Base-by-base conservation (phyloP, 2,113 vertebrate genomes). In the Carlito syrichta region DNA sequence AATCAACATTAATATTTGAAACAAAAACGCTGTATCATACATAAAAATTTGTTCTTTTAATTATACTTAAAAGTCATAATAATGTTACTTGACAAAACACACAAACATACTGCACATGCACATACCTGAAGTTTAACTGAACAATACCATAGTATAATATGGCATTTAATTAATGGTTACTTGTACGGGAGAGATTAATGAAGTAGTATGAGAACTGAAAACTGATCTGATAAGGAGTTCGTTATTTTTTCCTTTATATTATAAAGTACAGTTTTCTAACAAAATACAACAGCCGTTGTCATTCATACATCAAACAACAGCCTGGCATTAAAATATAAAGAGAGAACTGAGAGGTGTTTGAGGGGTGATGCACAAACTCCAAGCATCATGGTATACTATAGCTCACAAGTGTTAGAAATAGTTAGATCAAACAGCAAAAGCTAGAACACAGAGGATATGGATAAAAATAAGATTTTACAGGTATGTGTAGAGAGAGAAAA, bases 271-370 rank as follows among this genome's bases (percentile, higher is more conserved):
- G 25, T 66, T 88, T 81, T 85, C 60, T 16, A 77, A 82, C 52
- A 81, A 85, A 45, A 77, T 35, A 2, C 0, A 68, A 48, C 52
- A 95, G 54, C 52, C 6, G 2, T 66, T 95, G 71, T 77, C 14
- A 94, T 91, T 93, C 71, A 54, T 17, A 69, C 5, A 54, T 85
- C 52, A 89, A 95, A 71, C 48, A 95, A 88, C 2, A 94, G 68
- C 32, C 77, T 43, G 30, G 4, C 4, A 54, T 14, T 23, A 1
- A 69, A 19, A 56, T 32, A 45, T 52, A 60, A 43, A 94, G n/a
- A 92, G 38, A 12, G 1, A 71, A 52, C 5, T 60, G 40, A 54
- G 52, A 4, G 16, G 23, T 7, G 23, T 45, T 13, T 16, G 20
- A 32, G 14, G 25, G 48, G 5, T 13, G 56, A 78, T 12, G 6